These are phyloP conservation scores for Trachelus stipa DNA, from an alignment of 2,888 invertebrate species.

Conservation along the genomic window DNA sequence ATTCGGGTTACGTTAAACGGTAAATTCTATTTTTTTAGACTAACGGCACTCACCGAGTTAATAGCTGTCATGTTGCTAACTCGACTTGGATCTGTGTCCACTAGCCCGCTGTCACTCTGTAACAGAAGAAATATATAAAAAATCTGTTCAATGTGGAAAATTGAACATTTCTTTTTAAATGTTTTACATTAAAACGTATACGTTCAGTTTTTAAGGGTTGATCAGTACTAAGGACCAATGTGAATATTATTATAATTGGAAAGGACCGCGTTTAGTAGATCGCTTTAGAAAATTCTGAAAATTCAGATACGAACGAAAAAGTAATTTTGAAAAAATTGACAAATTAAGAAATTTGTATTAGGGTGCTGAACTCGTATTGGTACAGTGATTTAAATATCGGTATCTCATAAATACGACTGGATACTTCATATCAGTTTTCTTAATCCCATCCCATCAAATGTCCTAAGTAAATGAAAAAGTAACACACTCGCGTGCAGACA, in stretches of 20 bases:
- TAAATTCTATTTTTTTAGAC: not conserved
- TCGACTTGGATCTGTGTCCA: conserved; percentile 64
- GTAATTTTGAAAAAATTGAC: not conserved
- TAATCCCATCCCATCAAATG: not conserved
- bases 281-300: too few relatives aligned
- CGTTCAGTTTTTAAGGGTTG: not conserved
- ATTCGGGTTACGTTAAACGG: not conserved
- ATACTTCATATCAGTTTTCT: not conserved
- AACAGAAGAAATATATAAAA: conserved; percentile 42
- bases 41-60: conserved; percentile 62
- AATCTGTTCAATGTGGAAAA: not conserved
- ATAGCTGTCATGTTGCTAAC: conserved; percentile 66
- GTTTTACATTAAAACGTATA: not conserved
- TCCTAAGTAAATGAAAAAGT: not conserved
- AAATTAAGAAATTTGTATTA: too few relatives aligned
- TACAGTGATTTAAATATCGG: not conserved
- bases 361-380: too few relatives aligned
- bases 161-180: not conserved
- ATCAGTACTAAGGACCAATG: not conserved
- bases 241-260: not conserved
- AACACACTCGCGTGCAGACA: not conserved
- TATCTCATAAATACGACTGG: not conserved
- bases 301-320: not conserved
- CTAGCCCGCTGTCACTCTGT: conserved; percentile 67
- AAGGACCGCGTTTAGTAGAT: too few relatives aligned